phyloP scores from a whole-genome alignment of 2,888 invertebrate species.

The Drosophila suboccidentalis region DNA sequence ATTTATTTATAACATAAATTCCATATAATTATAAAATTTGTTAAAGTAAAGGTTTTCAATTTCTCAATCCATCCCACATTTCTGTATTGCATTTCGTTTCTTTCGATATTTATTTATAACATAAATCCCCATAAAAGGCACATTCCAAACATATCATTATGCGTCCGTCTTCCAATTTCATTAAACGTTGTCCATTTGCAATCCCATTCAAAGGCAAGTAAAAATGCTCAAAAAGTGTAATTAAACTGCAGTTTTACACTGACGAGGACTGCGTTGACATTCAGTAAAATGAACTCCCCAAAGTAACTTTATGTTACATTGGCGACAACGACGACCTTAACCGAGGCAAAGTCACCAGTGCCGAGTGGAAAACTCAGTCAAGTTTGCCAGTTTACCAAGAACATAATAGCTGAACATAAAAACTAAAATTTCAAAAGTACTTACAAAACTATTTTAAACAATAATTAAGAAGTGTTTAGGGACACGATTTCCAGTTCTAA shows the following conservation, averaged over 20 bases:
- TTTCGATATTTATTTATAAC: slow-evolving; percentile 3
- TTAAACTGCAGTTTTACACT: slow-evolving; percentile 65
- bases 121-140: slow-evolving; percentile 19
- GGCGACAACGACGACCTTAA: slow-evolving; percentile 47
- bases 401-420: slow-evolving; percentile 23
- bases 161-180: slow-evolving; percentile 42
- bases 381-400: slow-evolving; percentile 26
- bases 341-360: slow-evolving; percentile 48
- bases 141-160: slow-evolving; percentile 16
- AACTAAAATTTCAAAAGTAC: slow-evolving; percentile 13
- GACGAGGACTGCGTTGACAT: slow-evolving; percentile 55
- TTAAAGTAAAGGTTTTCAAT: background rate
- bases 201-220: slow-evolving; percentile 56
- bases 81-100: background rate
- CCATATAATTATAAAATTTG: background rate
- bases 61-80: background rate
- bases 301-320: slow-evolving; percentile 24
- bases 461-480: slow-evolving; percentile 23
- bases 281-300: slow-evolving; percentile 47
- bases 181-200: slow-evolving; percentile 53
- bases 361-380: slow-evolving; percentile 18
- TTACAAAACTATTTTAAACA: slow-evolving; percentile 1
- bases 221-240: slow-evolving; percentile 63
- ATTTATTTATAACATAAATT: slow-evolving; percentile 12
- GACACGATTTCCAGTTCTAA: slow-evolving; percentile 8